Base-by-base conservation (phyloP, 2,113 vertebrate genomes). In the Cavia porcellus region DNA sequence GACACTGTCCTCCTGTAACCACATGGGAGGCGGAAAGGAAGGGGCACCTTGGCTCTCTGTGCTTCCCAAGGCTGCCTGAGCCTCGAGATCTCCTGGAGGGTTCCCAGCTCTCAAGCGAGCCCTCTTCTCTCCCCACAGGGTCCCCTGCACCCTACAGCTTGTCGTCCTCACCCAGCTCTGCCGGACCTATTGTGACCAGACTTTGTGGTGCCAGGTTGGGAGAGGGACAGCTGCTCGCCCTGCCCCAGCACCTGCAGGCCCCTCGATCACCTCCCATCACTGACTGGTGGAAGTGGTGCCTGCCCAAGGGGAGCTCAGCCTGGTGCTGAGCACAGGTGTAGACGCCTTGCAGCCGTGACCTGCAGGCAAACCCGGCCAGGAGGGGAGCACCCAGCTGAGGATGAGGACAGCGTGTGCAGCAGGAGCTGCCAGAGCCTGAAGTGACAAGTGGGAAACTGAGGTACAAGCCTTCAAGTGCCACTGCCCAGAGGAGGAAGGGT, bases 191-290 rank as follows among this genome's bases (percentile, higher is more conserved):
- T 15, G 45, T 12, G 0, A 5, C 1, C 25, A 8, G 17, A 4
- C 14, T 3, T 10, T 1, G 0, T 0, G 0, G 59, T 4, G 7
- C 9, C 0, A 0, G 64, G 32, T 9, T 9, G 5, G 4, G 17
- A 72, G 1, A 47, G 79, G 62, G 42, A 42, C 42, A 66, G 68
- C 14, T 4, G 8, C 45, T 79, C 25, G 5, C 74, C 74, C 74
- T 2, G 1, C 20, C 22, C 22, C 9, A 4, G 47, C 20, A 5
- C 38, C 42, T 45, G 70, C 25, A 24, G 66, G 15, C 42, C 11
- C 24, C 55, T 55, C 14, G 13, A 14, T 17, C 55, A 3, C 52
- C 52, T 55, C 52, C 52, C 52, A 55, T 55, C 52, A 55, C 8
- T 13, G 10, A 8, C 52, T 11, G 52, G 52, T 55, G 11, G 55